phyloP scores from a whole-genome alignment of 2,888 invertebrate genomes.

The Vanessa cardui region DNA sequence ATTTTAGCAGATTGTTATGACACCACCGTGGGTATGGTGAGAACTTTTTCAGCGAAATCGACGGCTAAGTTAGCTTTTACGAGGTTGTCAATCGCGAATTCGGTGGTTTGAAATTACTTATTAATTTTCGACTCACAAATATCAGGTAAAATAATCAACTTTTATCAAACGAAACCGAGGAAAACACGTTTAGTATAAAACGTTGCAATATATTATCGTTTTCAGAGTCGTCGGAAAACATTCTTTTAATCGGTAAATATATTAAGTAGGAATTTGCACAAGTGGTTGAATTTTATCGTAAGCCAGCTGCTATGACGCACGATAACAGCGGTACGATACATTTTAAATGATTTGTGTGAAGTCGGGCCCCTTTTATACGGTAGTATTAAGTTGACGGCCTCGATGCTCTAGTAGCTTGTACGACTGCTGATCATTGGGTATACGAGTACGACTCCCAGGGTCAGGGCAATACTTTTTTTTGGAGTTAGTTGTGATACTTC shows the following conservation, averaged over 20 bases:
- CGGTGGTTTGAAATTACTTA: too few species aligned
- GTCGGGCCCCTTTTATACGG: background rate
- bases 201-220: background rate
- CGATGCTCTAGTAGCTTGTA: background rate
- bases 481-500: too few species aligned
- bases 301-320: slow-evolving; percentile 40
- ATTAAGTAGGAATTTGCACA: slow-evolving; percentile 32
- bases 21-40: too few species aligned
- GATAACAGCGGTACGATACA: slow-evolving; percentile 33
- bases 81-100: too few species aligned
- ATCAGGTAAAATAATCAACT: too few species aligned
- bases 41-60: too few species aligned
- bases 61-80: too few species aligned
- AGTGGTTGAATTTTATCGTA: slow-evolving; percentile 34
- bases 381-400: background rate
- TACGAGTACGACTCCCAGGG: too few species aligned
- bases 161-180: background rate
- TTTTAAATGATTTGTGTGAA: slow-evolving; percentile 26
- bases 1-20: too few species aligned
- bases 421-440: background rate
- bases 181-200: background rate
- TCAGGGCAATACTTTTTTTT: too few species aligned
- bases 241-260: slow-evolving; percentile 10
- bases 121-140: too few species aligned
- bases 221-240: background rate